Percentiles rank a stretch among this genome's conserved stretches.
phyloP scores from a whole-genome alignment of 1,140 invertebrate genomes.

The Sminthurides bifidus region DNA sequence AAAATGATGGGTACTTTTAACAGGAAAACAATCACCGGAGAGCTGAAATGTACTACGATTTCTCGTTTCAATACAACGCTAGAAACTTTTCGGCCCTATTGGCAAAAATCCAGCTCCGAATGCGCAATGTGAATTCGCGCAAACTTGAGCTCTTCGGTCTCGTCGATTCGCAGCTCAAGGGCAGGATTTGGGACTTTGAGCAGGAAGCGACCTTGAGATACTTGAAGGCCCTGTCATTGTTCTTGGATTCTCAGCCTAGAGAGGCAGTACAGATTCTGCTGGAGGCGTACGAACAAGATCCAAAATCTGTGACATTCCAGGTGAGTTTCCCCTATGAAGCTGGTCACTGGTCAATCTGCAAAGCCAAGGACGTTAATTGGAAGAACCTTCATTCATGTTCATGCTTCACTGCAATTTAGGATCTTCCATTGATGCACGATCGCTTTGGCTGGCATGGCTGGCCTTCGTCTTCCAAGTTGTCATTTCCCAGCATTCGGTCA shows the following conservation, averaged over 20 bases:
- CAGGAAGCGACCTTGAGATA: neutral
- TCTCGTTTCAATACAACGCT: neutral
- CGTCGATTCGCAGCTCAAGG: neutral
- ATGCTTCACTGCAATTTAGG: neutral
- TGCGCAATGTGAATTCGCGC: neutral
- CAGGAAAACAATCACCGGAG: neutral
- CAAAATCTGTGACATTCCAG: conserved; percentile 1
- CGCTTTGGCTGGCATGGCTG: neutral
- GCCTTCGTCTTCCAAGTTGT: neutral
- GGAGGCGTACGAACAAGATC: neutral
- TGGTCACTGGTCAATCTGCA: too few relatives aligned
- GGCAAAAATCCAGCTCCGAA: neutral
- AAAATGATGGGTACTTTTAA: too few relatives aligned
- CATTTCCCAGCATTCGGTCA: neutral
- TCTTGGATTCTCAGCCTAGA: neutral
- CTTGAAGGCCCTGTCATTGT: neutral
- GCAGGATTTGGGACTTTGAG: neutral
- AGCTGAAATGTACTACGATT: conserved; percentile 3
- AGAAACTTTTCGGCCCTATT: neutral
- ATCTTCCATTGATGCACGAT: neutral
- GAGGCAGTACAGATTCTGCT: neutral
- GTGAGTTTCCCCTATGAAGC: too few relatives aligned
- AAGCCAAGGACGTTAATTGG: neutral
- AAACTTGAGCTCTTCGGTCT: neutral
- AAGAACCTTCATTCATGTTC: neutral